Evolutionary conservation across 1,140 invertebrate species (phyloP).

Genomic region (Anastrepha obliqua): DNA sequence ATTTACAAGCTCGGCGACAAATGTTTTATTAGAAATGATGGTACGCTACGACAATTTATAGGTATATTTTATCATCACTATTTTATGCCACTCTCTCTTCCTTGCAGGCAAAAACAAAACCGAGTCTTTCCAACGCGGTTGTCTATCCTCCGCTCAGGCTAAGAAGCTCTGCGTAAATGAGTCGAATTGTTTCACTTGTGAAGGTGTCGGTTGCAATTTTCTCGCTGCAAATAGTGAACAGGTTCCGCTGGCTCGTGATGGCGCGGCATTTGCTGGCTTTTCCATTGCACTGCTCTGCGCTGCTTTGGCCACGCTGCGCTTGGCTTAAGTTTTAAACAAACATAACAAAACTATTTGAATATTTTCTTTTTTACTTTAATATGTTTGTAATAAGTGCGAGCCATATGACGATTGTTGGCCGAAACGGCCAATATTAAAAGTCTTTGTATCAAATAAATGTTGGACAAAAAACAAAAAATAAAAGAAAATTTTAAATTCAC

Average conservation of each 20-base stretch:
- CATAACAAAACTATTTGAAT: neutral
- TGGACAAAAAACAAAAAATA: neutral
- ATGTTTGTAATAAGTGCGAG: neutral
- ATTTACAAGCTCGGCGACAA: slow-evolving; percentile 67
- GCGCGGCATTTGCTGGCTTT: slow-evolving; percentile 56
- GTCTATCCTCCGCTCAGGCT: slow-evolving; percentile 63
- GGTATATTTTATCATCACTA: neutral
- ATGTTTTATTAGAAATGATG: slow-evolving; percentile 69
- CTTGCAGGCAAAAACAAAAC: slow-evolving; percentile 52
- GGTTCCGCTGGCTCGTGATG: slow-evolving; percentile 69
- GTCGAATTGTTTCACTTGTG: slow-evolving; percentile 66
- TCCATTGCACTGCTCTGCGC: slow-evolving; percentile 61
- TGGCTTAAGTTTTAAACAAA: slow-evolving; percentile 41
- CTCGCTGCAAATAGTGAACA: slow-evolving; percentile 59
- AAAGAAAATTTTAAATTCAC: neutral
- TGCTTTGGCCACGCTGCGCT: slow-evolving; percentile 30
- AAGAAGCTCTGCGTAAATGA: slow-evolving; percentile 67
- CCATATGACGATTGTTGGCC: neutral
- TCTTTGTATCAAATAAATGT: slow-evolving; percentile 16
- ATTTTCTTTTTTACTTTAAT: neutral
- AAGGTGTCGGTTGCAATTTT: slow-evolving; percentile 68
- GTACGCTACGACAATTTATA: neutral
- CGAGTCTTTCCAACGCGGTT: slow-evolving; percentile 69
- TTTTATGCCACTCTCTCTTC: neutral
- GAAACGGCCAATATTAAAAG: neutral